Conservation (phyloP, 2,113 vertebrate genomes). For the Heliornis fulica region DNA sequence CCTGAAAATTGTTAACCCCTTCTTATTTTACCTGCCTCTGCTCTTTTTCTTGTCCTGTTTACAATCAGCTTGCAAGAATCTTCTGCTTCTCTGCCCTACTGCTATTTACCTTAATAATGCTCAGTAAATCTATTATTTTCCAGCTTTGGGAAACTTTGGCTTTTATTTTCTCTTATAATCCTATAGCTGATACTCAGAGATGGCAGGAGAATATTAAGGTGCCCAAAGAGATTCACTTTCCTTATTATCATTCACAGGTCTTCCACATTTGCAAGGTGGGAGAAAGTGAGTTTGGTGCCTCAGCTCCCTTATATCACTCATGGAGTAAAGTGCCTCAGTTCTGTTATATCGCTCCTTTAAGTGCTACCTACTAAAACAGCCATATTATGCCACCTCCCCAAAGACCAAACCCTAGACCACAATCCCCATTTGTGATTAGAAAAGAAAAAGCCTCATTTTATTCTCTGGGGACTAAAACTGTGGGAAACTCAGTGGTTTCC, state of each 20-base stretch:
- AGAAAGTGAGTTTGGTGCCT: background rate
- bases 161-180: constrained; percentile 54
- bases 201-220: constrained; percentile 17
- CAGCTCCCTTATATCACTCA: no score
- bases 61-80: background rate
- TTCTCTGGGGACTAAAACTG: background rate
- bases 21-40: background rate
- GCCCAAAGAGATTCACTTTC: background rate
- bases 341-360: background rate
- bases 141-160: constrained; percentile 2
- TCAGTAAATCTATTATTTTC: constrained; percentile 34
- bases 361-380: background rate
- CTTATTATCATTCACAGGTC: background rate
- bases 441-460: background rate
- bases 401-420: rapidly evolving
- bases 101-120: constrained; percentile 32
- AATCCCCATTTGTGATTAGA: background rate
- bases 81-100: background rate
- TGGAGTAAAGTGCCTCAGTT: no score
- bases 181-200: background rate
- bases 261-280: background rate
- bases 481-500: background rate
- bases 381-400: background rate
- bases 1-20: constrained; percentile 48
- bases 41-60: background rate